A percentile compares a stretch with the other conserved stretches of the same genome.
Evolutionary conservation across 2,113 vertebrate species (phyloP).

Genomic region (Phocoena phocoena): DNA sequence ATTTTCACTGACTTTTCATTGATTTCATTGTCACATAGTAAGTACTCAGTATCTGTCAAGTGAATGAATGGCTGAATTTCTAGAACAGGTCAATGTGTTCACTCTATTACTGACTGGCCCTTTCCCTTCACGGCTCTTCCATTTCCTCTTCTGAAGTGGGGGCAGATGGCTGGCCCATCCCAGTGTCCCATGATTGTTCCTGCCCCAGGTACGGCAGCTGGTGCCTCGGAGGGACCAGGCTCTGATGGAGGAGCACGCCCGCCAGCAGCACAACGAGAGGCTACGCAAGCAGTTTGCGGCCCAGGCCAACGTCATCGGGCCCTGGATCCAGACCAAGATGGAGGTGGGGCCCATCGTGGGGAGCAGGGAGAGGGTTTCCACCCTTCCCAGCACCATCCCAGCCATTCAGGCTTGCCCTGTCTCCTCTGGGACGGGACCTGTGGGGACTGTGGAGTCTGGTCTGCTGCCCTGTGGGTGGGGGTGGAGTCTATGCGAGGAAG

Average conservation of each 20-base stretch:
- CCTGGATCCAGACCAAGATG: slow-evolving; percentile 99
- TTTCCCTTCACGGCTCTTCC: not conserved
- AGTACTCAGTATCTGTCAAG: not conserved
- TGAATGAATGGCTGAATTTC: not conserved
- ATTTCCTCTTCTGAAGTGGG: not conserved
- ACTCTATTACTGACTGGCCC: not conserved
- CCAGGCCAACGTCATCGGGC: slow-evolving; percentile 97
- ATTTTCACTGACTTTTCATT: not conserved
- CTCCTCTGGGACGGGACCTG: not conserved
- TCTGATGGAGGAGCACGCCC: slow-evolving; percentile 95
- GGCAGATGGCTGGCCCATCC: not conserved
- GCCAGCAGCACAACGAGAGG: slow-evolving; percentile 97
- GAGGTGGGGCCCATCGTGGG: slow-evolving; percentile 85
- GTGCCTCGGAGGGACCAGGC: slow-evolving; percentile 97
- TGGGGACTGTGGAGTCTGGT: not conserved
- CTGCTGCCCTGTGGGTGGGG: not conserved
- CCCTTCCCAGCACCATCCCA: not conserved
- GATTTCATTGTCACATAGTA: not conserved
- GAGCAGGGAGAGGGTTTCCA: not conserved
- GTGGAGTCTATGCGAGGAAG: not conserved
- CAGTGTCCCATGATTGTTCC: not conserved
- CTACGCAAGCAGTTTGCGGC: slow-evolving; percentile 97
- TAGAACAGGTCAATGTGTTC: not conserved
- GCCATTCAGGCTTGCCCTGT: not conserved
- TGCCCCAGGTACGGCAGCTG: slow-evolving; percentile 92